Percentiles rank a stretch among this genome's conserved stretches.
Conservation (phyloP, 2,888 invertebrate genomes). For the Agrilus mali region DNA sequence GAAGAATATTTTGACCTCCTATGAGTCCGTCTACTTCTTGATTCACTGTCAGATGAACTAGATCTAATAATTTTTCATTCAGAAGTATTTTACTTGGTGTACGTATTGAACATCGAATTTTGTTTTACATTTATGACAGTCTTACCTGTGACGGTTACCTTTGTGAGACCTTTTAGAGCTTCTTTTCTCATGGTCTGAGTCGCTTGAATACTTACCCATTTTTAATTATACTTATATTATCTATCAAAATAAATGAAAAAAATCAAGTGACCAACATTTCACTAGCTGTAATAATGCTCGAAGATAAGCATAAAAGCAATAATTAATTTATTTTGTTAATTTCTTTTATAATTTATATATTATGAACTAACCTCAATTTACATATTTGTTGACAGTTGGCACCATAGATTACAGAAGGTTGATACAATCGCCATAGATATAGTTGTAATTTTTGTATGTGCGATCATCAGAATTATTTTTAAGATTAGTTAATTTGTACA, state of each 20-base stretch:
- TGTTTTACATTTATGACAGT: constrained; percentile 9
- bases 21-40: constrained; percentile 16
- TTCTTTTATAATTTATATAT: no score
- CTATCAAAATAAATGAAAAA: background rate
- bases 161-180: constrained; percentile 27
- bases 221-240: constrained; percentile 3
- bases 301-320: no score
- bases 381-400: no score
- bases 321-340: no score
- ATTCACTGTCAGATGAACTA: constrained; percentile 25
- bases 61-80: constrained; percentile 20
- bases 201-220: constrained; percentile 36
- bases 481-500: no score
- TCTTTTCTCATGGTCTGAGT: constrained; percentile 30
- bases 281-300: no score
- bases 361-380: no score
- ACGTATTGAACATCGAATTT: background rate
- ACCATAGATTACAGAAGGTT: no score
- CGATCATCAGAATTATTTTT: no score
- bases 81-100: background rate
- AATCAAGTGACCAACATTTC: no score
- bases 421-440: no score
- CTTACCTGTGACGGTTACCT: constrained; percentile 30
- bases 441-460: no score
- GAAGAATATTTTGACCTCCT: constrained; percentile 17